Evolutionary conservation across 2,113 vertebrate species (phyloP).

Genomic region (Notechis scutatus): DNA sequence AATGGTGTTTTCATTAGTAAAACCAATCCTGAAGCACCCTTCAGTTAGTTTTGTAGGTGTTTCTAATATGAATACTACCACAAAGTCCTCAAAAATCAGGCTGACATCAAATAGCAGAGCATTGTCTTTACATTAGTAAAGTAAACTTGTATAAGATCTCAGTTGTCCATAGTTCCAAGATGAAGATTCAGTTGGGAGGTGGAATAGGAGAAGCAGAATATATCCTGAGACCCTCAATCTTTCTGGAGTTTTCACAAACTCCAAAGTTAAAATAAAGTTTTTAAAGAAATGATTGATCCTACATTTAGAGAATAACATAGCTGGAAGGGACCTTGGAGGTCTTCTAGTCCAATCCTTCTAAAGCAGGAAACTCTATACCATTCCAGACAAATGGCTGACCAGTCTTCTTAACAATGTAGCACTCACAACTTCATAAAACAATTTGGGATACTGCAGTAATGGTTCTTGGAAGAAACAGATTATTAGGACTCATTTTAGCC

Average conservation of each 20-base stretch:
- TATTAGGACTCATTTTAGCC: too few relatives aligned
- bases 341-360: not conserved
- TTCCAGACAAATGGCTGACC: too few relatives aligned
- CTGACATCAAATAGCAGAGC: not conserved
- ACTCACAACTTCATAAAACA: too few relatives aligned
- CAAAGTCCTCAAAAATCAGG: not conserved
- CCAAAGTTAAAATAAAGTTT: not conserved
- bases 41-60: not conserved
- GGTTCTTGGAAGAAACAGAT: too few relatives aligned
- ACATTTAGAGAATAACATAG: not conserved
- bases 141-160: not conserved
- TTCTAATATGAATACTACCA: not conserved
- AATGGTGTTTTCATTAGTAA: not conserved
- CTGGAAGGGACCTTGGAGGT: not conserved
- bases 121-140: not conserved
- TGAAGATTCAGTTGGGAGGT: not conserved
- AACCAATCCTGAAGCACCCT: not conserved
- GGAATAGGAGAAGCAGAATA: not conserved
- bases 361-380: not conserved
- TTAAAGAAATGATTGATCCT: too few relatives aligned
- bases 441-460: too few relatives aligned
- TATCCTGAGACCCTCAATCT: not conserved
- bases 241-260: not conserved
- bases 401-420: too few relatives aligned
- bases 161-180: not conserved